phyloP scores from a whole-genome alignment of 1,140 invertebrate genomes.

The Archivesica marissinica region DNA sequence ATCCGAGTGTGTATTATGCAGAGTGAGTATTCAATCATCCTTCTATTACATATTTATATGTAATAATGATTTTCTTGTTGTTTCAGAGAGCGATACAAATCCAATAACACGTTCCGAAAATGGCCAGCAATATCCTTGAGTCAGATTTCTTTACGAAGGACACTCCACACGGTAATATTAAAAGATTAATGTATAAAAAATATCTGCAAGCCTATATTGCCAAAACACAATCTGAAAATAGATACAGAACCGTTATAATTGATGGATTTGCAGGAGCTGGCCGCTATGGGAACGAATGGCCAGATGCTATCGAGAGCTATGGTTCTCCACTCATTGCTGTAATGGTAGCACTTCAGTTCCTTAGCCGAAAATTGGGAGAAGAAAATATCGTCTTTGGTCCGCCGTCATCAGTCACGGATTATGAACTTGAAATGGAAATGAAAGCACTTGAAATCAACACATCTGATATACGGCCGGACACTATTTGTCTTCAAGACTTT shows the following conservation, averaged over 20 bases:
- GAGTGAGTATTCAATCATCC: too few species aligned
- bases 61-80: background rate
- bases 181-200: conserved; percentile 29
- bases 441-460: too few species aligned
- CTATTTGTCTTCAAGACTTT: too few species aligned
- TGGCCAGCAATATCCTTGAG: background rate
- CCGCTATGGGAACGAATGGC: conserved; percentile 22
- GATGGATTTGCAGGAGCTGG: conserved; percentile 25
- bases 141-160: background rate
- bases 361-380: background rate
- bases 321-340: conserved; percentile 19
- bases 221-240: background rate
- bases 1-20: too few species aligned
- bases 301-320: background rate
- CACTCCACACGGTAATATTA: conserved; percentile 14
- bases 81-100: background rate
- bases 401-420: background rate
- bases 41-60: too few species aligned
- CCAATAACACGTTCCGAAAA: too few species aligned
- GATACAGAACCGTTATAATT: background rate
- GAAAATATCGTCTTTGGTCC: background rate
- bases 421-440: background rate
- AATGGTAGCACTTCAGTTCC: conserved; percentile 16
- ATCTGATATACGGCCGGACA: background rate
- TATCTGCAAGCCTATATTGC: conserved; percentile 48